Base-by-base conservation (phyloP, 1,140 invertebrate genomes). In the Drosophila lacteicornis region DNA sequence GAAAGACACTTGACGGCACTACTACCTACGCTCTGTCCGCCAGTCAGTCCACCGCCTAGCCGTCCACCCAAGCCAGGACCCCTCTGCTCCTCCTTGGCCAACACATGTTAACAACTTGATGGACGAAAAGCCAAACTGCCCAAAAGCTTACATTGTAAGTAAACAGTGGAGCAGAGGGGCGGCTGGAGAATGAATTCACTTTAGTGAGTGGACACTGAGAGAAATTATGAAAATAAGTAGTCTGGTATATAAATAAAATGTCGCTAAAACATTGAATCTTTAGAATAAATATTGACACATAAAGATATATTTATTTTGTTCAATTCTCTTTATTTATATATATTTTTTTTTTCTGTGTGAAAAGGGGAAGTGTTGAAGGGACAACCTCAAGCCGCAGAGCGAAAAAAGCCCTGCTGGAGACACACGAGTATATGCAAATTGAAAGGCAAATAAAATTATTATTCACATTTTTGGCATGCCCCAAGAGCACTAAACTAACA, bases 71-170 rank as follows among this genome's bases (percentile, higher is more conserved):
- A n/a, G n/a, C n/a, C n/a, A n/a, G n/a, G n/a, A n/a, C n/a, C n/a
- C n/a, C n/a, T n/a, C n/a, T n/a, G n/a, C n/a, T n/a, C n/a, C n/a
- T n/a, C 61, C 59, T 50, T 63, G 65, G 63, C 79, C 70, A 90
- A 90, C 85, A 90, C 85, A 88, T 88, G 85, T 88, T 90, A 90
- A 85, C 85, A 88, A 88, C 78, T 85, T 90, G 85, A 88, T 88
- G 85, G 78, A 76, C 80, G 77, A 88, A 88, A 88, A 88, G 84
- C 83, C 84, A 88, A 88, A 81, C 82, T 80, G 82, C 82, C 85
- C 85, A 86, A 79, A 82, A 87, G 82, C 82, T 80, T 77, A 86
- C 82, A 86, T 82, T 86, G 82, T 86, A 82, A 82, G 82, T 70
- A 86, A 86, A 86, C 82, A 82, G 58, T 49, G 36, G 4, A 36